Conservation (phyloP, 1,140 invertebrate species). For the Hylaeus volcanicus region DNA sequence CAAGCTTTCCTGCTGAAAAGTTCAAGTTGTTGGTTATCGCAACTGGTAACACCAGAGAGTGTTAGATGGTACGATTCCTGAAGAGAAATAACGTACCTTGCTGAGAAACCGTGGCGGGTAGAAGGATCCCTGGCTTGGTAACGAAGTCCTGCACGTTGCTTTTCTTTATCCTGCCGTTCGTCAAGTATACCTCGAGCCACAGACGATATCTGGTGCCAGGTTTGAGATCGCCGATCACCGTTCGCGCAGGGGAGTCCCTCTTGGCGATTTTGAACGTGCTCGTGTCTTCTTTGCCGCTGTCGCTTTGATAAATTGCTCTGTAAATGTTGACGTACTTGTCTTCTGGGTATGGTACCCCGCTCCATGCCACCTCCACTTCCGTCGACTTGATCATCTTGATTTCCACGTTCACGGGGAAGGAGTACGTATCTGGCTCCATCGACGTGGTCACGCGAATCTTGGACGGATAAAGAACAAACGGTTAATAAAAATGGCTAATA, state of each 20-base stretch:
- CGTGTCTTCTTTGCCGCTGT: slow-evolving; percentile 87
- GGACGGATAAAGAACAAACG: no score
- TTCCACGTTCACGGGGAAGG: slow-evolving; percentile 89
- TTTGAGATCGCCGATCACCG: slow-evolving; percentile 86
- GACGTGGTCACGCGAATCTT: slow-evolving; percentile 75
- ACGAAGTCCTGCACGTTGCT: slow-evolving; percentile 93
- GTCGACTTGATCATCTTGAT: slow-evolving; percentile 87
- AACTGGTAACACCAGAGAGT: no score
- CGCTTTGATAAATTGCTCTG: slow-evolving; percentile 90
- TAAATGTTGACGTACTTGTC: slow-evolving; percentile 96
- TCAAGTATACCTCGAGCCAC: slow-evolving; percentile 93
- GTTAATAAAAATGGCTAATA: background rate
- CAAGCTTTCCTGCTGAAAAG: slow-evolving; percentile 83
- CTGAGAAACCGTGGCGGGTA: slow-evolving; percentile 80
- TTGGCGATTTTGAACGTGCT: slow-evolving; percentile 92
- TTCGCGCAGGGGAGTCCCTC: slow-evolving; percentile 87
- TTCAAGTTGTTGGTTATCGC: no score
- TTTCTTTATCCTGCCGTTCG: slow-evolving; percentile 93
- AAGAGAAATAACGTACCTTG: slow-evolving; percentile 74
- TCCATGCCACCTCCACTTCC: slow-evolving; percentile 89
- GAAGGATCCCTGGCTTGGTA: slow-evolving; percentile 88
- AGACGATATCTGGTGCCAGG: slow-evolving; percentile 91
- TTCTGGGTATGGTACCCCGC: slow-evolving; percentile 91
- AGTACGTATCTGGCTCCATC: slow-evolving; percentile 86
- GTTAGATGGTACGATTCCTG: no score